Base-by-base conservation (phyloP, 2,113 vertebrate species). In the Ranitomeya variabilis region DNA sequence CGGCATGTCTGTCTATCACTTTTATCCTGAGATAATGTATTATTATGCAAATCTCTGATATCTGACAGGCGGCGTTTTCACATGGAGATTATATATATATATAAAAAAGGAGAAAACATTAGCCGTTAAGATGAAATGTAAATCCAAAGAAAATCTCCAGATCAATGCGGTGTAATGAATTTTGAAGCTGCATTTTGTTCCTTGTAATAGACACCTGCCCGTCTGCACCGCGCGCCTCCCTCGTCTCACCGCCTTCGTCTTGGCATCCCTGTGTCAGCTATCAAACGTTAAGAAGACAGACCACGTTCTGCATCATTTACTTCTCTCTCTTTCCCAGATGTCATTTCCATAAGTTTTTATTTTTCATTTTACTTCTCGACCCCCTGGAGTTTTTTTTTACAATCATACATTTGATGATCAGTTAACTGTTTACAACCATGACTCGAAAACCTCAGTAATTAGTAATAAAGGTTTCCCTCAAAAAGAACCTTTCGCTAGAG, bases 81-180 rank as follows among this genome's bases (percentile, higher is more conserved):
- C 45, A 26, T 21, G 26, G 60, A 86, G 74, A 86, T 66, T 52
- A 79, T 23, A 86, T 52, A 21, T 45, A 45, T 45, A 45, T 45
- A 45, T 45, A 86, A 37, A 57, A 84, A 84, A 66, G 12, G 14
- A 52, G 13, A 64, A 78, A 86, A 86, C 73, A 86, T 78, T 76
- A 86, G 59, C 73, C 31, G 55, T 14, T 23, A 45, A 64, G 76
- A 86, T 7, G 80, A 66, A 52, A 83, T 45, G 55, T 19, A 55
- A 31, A 78, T 21, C 59, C 16, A 64, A 78, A 23, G 73, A 79
- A 86, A 64, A 86, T 86, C 74, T 86, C 57, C 57, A 77, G 69
- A 86, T 86, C 85, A 86, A 86, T 64, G 85, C 37, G 18, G 74
- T 79, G 51, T 86, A 86, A 86, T 86, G 57, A 37, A 52, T 78